Percentiles rank a stretch among this genome's conserved stretches.
Evolutionary conservation across 2,113 vertebrate species (phyloP).

Genomic region (Ictalurus punctatus): DNA sequence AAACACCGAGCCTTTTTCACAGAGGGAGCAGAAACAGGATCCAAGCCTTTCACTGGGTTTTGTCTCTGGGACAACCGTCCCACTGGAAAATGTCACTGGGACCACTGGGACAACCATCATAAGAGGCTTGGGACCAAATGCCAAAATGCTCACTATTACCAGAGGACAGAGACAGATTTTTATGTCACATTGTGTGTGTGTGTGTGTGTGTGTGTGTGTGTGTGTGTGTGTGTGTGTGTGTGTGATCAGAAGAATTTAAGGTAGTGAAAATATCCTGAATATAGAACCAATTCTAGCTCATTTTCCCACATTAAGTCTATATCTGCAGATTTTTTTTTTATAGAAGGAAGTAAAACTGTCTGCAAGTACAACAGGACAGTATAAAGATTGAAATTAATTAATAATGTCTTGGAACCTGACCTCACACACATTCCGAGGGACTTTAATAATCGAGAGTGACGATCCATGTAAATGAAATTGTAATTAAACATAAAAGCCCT

Average conservation of each 20-base stretch:
- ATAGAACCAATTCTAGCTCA: background rate
- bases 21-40: constrained; percentile 14
- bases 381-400: background rate
- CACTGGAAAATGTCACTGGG: constrained; percentile 25
- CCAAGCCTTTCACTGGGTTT: background rate
- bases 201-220: background rate
- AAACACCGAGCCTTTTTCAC: constrained; percentile 6
- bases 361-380: background rate
- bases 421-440: background rate
- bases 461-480: background rate
- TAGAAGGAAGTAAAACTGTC: background rate
- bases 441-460: background rate
- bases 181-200: background rate
- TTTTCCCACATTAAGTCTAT: background rate
- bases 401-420: background rate
- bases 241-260: background rate
- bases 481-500: background rate
- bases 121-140: background rate
- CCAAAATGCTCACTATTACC: background rate
- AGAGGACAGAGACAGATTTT: background rate
- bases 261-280: background rate
- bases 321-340: background rate
- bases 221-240: background rate
- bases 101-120: background rate
- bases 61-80: background rate